phyloP scores from a whole-genome alignment of 2,113 vertebrate species.

The Motacilla alba region DNA sequence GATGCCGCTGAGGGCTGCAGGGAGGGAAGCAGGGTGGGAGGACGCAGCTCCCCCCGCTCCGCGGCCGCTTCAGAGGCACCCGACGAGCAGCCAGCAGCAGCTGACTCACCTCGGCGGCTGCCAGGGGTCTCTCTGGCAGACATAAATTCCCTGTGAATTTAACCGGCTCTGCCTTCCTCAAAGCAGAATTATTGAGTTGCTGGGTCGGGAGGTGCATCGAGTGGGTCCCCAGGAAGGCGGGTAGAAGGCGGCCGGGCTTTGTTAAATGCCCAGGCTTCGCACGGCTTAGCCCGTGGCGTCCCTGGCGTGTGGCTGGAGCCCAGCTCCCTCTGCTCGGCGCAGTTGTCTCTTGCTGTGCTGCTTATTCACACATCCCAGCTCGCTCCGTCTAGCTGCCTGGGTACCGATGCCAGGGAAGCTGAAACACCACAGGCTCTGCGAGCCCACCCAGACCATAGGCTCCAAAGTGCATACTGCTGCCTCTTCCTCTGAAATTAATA shows the following conservation, averaged over 20 bases:
- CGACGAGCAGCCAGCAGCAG: neutral
- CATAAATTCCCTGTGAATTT: neutral
- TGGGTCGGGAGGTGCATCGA: neutral
- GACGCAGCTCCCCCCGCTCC: neutral
- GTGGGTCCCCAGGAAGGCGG: neutral
- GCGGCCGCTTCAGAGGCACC: neutral
- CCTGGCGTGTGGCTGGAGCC: neutral
- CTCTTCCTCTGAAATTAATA: constrained; percentile 58
- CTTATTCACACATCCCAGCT: constrained; percentile 46
- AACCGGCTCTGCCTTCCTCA: neutral
- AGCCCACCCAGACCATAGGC: constrained; percentile 51
- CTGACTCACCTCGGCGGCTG: neutral
- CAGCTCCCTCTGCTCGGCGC: neutral
- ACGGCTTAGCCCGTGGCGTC: neutral
- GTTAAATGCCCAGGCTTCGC: neutral
- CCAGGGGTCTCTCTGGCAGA: neutral
- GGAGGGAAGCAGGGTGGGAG: neutral
- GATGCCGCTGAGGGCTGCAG: neutral
- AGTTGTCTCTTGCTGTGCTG: neutral
- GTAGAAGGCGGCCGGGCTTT: neutral
- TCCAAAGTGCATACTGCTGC: constrained; percentile 33
- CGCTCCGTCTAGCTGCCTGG: constrained; percentile 28
- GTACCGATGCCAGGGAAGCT: constrained; percentile 14
- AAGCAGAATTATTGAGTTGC: neutral
- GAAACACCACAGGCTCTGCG: constrained; percentile 14